Base-by-base conservation (phyloP, 2,888 invertebrate species). In the Hofmannophila pseudospretella region DNA sequence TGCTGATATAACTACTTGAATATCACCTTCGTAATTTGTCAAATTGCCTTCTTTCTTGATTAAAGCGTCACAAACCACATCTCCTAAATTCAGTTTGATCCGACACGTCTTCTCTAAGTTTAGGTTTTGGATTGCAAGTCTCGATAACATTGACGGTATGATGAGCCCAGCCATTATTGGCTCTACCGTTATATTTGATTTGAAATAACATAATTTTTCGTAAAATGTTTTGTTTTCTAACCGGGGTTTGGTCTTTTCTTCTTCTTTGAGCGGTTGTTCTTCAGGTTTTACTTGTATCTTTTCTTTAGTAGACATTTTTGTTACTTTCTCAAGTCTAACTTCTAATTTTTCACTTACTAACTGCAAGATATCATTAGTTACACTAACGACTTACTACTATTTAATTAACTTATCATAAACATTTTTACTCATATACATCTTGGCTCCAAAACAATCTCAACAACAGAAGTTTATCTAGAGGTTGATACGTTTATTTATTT, bases 91-190 rank as follows among this genome's bases (percentile, higher is more conserved):
- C 26, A 69, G 39, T 44, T 79, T 84, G 0, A 82, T 71, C 13
- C 82, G 54, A 34, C 84, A 84, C 0, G 81, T 67, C 61, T 85
- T 84, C 32, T 84, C 84, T 45, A 85, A 55, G 52, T 85, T 85
- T 1, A 85, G 49, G 48, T 85, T 85, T 41, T 84, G 81, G 25
- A 80, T 91, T 3, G 94, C 94, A 42, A 95, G 63, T 45, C 90
- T 90, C 1, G 94, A 90, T 16, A 90, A 55, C 54, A 89, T 89
- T 22, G 89, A 87, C 12, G 91, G 90, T 66, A 91, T 88, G 2
- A 93, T 89, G 50, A 92, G 88, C 31, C 91, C 91, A 0, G 92
- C 92, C 29, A 93, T 67, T 77, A 93, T 90, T 0, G 93, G 93
- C 55, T 93, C 93, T 1, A 93, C 92, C 1, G 92, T 90, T 44